Conservation (phyloP, 2,113 vertebrate genomes). For the Micronycteris hirsuta region DNA sequence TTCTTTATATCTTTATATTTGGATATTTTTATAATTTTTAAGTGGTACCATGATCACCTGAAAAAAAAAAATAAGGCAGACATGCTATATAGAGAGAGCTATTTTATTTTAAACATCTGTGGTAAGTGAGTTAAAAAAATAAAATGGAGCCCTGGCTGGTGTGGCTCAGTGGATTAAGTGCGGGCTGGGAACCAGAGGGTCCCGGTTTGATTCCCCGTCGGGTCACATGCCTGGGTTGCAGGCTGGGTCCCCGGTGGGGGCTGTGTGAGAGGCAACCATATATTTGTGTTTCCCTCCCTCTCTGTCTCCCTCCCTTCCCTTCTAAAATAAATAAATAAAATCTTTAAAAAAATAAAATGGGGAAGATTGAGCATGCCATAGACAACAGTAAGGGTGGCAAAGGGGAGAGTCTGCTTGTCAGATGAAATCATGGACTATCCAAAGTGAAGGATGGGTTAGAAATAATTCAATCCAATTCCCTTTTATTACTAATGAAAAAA, state of each 20-base stretch:
- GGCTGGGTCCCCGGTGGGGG: no score
- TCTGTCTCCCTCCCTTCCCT: no score
- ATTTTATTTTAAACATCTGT: slow-evolving; percentile 35
- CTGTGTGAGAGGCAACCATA: no score
- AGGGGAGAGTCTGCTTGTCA: neutral
- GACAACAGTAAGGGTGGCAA: neutral
- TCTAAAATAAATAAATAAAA: no score
- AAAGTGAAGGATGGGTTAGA: neutral
- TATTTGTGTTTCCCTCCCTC: no score
- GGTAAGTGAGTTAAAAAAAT: neutral
- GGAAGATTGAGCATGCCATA: neutral
- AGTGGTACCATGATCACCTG: neutral
- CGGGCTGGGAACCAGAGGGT: no score
- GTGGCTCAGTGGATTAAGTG: no score
- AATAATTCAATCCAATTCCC: neutral
- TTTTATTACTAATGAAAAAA: slow-evolving; percentile 10
- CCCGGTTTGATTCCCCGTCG: no score
- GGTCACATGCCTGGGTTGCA: no score
- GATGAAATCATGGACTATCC: neutral
- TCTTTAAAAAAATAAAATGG: neutral
- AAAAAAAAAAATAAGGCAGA: neutral
- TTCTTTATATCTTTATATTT: neutral
- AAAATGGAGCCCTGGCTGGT: no score
- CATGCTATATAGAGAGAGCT: neutral
- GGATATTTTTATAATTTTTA: neutral